Evolutionary conservation across 2,888 invertebrate species (phyloP), one percentile per base, ranked within the genome.

Genomic region (Siphonodentalium dalli): DNA sequence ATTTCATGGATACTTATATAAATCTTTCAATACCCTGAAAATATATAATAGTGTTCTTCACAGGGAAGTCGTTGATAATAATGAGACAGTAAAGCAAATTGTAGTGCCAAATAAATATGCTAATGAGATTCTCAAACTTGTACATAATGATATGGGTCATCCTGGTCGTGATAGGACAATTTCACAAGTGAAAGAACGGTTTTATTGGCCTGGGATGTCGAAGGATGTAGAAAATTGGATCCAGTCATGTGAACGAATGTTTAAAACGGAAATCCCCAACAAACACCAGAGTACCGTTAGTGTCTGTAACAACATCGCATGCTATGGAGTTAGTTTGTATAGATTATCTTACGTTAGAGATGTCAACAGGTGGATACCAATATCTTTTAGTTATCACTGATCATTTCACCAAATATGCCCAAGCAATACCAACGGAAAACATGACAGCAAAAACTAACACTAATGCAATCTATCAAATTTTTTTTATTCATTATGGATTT

Each of bases 91-190:
- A 11, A 6, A 44, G 23, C 52, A 53, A 26, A 23, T 59, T 5
- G 48, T 51, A 15, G 21, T 54, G n/a, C 55, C 53, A 11, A 18
- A n/a, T 9, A 18, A 20, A 15, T 40, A 33, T 41, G 11, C 42
- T 29, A n/a, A 39, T 13, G 13, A 15, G 3, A 45, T 40, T 21
- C 27, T 58, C 5, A 18, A 31, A 13, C 24, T 13, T 20, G 33
- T 53, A 6, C 56, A 60, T 50, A 31, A 48, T n/a, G 40, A 60
- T 1, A 23, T 56, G 11, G 51, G 54, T 1, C 58, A 58, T 51
- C 47, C 44, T 31, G 59, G 54, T 9, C 23, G 51, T 21, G 54
- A 53, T 33, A 20, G 49, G 20, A 56, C 53, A 5, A 24, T 21
- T 6, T 28, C 45, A 26, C 18, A 49, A 5, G n/a, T 38, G 2